phyloP scores from a whole-genome alignment of 1,140 invertebrate species.

The Phenacoccus solenopsis region DNA sequence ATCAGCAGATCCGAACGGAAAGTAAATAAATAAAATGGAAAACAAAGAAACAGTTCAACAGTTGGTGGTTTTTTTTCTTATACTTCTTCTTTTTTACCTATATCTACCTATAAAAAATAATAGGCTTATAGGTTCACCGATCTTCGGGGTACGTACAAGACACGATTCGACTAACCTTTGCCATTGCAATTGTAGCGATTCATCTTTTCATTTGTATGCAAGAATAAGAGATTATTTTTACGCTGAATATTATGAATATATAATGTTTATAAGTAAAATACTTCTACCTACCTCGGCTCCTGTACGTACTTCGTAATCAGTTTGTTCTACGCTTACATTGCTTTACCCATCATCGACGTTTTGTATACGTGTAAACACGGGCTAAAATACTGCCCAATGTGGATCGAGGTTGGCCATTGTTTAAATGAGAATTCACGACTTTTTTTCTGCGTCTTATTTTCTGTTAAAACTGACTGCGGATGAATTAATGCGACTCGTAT shows the following conservation, averaged over 20 bases:
- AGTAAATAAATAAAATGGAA: constrained; percentile 9
- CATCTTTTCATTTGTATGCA: constrained; percentile 18
- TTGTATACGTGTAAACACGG: too few relatives aligned
- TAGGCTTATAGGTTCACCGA: neutral
- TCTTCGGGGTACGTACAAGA: constrained; percentile 11
- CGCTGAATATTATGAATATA: constrained; percentile 11
- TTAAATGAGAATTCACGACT: constrained; percentile 12
- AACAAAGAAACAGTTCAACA: constrained; percentile 16
- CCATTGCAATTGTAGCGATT: constrained; percentile 13
- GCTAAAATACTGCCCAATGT: too few relatives aligned
- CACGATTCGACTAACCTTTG: constrained; percentile 13
- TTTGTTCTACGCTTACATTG: neutral
- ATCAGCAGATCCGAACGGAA: constrained; percentile 5
- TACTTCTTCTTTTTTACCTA: neutral
- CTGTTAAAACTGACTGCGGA: too few relatives aligned
- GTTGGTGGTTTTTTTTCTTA: constrained; percentile 7
- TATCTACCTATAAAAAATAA: constrained; percentile 8
- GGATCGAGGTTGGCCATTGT: too few relatives aligned
- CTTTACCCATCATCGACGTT: neutral
- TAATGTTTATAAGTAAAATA: neutral
- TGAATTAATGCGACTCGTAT: too few relatives aligned
- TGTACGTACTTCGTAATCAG: too few relatives aligned
- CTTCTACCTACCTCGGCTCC: neutral
- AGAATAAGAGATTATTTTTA: constrained; percentile 17
- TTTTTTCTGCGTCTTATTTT: neutral